Conservation (phyloP, 2,113 vertebrate genomes). For the Corythaeola cristata region DNA sequence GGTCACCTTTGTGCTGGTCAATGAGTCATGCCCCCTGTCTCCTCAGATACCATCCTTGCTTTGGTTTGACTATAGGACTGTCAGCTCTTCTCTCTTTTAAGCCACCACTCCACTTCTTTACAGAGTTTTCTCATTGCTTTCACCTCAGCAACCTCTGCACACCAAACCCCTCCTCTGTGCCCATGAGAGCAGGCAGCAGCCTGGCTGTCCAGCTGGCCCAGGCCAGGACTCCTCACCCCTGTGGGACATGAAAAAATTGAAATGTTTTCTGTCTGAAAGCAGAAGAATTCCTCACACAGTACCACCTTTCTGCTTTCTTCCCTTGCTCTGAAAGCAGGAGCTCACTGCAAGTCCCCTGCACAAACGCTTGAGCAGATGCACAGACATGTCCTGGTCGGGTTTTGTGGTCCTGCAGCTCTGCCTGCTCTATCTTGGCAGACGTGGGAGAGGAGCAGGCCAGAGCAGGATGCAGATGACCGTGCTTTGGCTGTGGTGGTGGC, state of each 20-base stretch:
- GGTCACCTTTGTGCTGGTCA: background rate
- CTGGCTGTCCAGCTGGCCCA: background rate
- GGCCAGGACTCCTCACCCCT: background rate
- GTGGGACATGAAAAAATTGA: background rate
- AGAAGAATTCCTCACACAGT: background rate
- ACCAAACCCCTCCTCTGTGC: background rate
- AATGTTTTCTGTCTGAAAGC: background rate
- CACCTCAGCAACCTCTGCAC: background rate
- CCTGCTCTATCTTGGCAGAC: background rate
- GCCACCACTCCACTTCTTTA: background rate
- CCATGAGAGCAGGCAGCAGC: background rate
- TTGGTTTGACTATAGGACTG: background rate
- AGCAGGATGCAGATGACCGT: background rate
- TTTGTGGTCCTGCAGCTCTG: background rate
- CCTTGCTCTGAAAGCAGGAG: background rate
- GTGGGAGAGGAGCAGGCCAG: background rate
- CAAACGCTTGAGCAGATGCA: background rate
- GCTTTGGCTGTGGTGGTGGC: background rate
- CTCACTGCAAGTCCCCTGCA: accelerated
- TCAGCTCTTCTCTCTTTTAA: background rate
- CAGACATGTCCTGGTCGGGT: background rate
- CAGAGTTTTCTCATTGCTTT: background rate
- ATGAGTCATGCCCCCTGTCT: background rate
- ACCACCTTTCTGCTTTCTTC: background rate
- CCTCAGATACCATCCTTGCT: background rate